Percentiles rank a stretch among this genome's conserved stretches.
Evolutionary conservation across 2,113 vertebrate genomes (phyloP).

Genomic region (Tachuris rubrigastra): DNA sequence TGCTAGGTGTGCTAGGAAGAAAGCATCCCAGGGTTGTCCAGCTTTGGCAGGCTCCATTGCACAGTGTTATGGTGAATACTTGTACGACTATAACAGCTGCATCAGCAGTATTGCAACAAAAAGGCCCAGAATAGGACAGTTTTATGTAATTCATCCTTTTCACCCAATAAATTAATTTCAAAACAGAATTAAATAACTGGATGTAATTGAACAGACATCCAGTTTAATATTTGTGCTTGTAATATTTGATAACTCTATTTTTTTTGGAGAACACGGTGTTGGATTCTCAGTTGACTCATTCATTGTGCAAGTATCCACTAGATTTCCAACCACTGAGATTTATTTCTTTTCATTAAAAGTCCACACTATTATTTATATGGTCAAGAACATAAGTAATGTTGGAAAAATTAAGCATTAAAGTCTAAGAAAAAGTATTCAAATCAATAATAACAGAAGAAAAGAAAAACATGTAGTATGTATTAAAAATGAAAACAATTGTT

Average conservation of each 20-base stretch:
- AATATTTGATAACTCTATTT: neutral
- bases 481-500: constrained; percentile 70
- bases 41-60: neutral
- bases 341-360: constrained; percentile 44
- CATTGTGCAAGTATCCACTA: constrained; percentile 1
- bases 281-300: constrained; percentile 8
- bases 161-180: neutral
- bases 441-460: constrained; percentile 54
- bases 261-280: neutral
- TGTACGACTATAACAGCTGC: neutral
- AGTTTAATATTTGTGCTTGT: neutral
- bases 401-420: constrained; percentile 40
- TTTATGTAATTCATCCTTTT: neutral
- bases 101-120: neutral
- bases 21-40: neutral
- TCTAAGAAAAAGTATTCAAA: constrained; percentile 55
- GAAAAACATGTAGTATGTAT: constrained; percentile 60
- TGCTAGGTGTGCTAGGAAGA: neutral
- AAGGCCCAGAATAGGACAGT: neutral
- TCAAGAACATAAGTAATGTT: constrained; percentile 25
- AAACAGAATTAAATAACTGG: neutral
- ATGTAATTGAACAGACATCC: neutral
- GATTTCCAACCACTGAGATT: constrained; percentile 18
- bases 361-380: neutral
- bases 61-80: neutral